Evolutionary conservation across 2,797 vertebrate species (phyloP).

Genomic region (Delichon dasypus): DNA sequence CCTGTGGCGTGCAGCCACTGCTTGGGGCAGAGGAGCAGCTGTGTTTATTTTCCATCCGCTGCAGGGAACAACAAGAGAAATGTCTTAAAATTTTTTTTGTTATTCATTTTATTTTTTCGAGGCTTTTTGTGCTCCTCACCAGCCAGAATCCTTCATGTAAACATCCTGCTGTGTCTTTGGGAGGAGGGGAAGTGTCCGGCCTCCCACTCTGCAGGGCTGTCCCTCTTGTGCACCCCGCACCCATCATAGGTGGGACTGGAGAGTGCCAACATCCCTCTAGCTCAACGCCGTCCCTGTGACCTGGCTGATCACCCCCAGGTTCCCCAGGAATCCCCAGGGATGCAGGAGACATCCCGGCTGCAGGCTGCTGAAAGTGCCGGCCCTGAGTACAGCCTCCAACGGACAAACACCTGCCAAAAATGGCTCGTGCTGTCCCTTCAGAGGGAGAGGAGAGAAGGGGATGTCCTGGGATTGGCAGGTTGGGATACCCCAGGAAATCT

Average conservation of each 20-base stretch:
- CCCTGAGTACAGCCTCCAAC: rapidly evolving
- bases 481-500: neutral
- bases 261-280: neutral
- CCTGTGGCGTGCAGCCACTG: rapidly evolving
- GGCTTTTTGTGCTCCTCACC: constrained; percentile 10
- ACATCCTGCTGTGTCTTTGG: constrained; percentile 16
- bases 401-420: neutral
- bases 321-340: neutral
- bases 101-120: neutral
- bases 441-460: neutral
- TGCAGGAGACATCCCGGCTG: neutral
- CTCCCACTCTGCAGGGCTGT: neutral
- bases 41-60: constrained; percentile 53
- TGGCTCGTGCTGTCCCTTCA: too few relatives aligned
- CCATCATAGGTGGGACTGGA: neutral
- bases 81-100: too few relatives aligned
- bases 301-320: rapidly evolving
- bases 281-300: neutral
- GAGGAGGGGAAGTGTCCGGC: neutral
- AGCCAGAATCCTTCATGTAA: constrained; percentile 26
- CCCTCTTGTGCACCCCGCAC: neutral
- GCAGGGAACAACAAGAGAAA: constrained; percentile 16
- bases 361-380: neutral
- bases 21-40: neutral
- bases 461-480: neutral